Percentiles rank a stretch among this genome's conserved stretches.
These are phyloP conservation scores for Procambarus clarkii DNA, from an alignment of 1,140 invertebrate genomes.

Conservation along the genomic window DNA sequence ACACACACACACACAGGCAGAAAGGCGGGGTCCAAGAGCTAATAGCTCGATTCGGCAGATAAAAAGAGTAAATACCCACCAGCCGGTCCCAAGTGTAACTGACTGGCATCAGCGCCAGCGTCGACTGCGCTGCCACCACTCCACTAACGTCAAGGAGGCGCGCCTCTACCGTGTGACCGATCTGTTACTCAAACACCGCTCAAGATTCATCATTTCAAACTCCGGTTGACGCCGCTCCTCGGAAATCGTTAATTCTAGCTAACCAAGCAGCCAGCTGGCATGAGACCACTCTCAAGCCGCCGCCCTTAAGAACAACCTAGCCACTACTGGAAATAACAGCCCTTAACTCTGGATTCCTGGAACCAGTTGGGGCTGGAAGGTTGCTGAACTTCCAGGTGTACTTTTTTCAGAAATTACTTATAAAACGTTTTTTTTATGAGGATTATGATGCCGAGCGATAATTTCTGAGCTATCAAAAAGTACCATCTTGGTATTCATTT, in stretches of 20 bases:
- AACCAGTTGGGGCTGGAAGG: constrained; percentile 14
- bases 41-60: too few relatives aligned
- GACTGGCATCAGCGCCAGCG: too few relatives aligned
- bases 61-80: too few relatives aligned
- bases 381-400: constrained; percentile 24
- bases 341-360: constrained; percentile 42
- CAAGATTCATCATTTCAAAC: too few relatives aligned
- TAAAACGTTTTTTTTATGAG: not conserved
- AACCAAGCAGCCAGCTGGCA: too few relatives aligned
- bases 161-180: not conserved
- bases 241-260: too few relatives aligned
- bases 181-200: not conserved
- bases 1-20: not conserved
- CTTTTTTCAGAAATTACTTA: constrained; percentile 3
- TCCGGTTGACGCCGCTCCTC: not conserved
- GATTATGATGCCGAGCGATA: not conserved
- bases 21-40: too few relatives aligned
- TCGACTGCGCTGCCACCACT: too few relatives aligned
- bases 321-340: constrained; percentile 42
- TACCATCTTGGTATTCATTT: too few relatives aligned
- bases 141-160: not conserved
- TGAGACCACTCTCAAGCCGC: constrained; percentile 1
- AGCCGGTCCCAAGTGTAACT: too few relatives aligned
- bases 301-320: not conserved
- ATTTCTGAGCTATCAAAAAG: too few relatives aligned